Evolutionary conservation across 2,888 invertebrate genomes (phyloP).

Genomic region (Brachynemurus nebulosus): DNA sequence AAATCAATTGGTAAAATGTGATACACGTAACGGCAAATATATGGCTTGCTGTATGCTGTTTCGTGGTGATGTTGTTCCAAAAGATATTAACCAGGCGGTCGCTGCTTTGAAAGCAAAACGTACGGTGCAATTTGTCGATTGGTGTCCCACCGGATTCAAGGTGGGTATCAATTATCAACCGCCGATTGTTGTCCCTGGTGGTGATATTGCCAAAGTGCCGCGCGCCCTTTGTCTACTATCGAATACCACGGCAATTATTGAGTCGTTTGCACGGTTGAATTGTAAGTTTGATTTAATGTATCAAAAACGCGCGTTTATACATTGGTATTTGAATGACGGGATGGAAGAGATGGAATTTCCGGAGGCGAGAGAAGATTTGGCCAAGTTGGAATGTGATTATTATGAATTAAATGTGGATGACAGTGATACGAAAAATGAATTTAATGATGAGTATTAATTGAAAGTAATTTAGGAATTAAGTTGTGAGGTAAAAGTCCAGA

Average conservation of each 20-base stretch:
- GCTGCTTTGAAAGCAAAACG: conserved; percentile 1
- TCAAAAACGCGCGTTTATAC: neutral
- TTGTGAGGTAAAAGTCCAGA: too few species aligned
- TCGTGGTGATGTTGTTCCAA: conserved; percentile 2
- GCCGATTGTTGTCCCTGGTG: neutral
- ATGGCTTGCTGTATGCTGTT: conserved; percentile 5
- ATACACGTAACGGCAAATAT: conserved; percentile 1
- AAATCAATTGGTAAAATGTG: conserved; percentile 1
- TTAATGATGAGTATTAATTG: too few species aligned
- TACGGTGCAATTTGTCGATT: neutral
- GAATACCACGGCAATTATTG: conserved; percentile 1
- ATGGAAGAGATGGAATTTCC: conserved; percentile 4
- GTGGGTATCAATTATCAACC: conserved; percentile 5
- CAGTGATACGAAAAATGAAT: too few species aligned
- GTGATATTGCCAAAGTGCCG: conserved; percentile 3
- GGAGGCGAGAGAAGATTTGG: conserved; percentile 2
- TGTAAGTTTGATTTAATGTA: conserved; percentile 3
- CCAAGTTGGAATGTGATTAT: conserved; percentile 1
- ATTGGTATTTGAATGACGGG: conserved; percentile 2
- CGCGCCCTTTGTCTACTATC: conserved; percentile 2
- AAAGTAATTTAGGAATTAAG: too few species aligned
- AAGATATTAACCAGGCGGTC: neutral
- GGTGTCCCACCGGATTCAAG: conserved; percentile 4
- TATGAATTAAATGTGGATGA: too few species aligned
- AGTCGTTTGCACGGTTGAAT: conserved; percentile 1